Base-by-base conservation (phyloP, 2,888 invertebrate genomes). In the Yponomeuta evonymella region DNA sequence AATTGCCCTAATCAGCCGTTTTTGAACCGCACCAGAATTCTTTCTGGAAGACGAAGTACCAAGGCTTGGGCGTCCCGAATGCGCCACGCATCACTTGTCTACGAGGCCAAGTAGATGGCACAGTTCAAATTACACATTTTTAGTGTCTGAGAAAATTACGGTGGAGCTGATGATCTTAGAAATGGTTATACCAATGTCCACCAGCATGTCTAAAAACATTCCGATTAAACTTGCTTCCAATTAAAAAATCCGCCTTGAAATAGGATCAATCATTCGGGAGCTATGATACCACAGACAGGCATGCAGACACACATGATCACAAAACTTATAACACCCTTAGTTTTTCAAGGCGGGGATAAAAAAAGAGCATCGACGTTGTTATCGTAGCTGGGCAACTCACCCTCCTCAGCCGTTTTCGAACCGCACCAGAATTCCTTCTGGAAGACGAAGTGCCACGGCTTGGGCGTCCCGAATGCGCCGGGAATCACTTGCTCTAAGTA, bases 401-500 rank as follows among this genome's bases (percentile, higher is more conserved):
- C 30, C 43, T 43, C 43, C 15, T 36, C 67, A 15, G 4, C 15
- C 3, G 3, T 8, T 1, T 67, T 67, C 12, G 36, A 4, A n/a
- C 72, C 64, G 36, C 72, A 74, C 95, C 95, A 95, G 79, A 93
- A 95, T 15, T 83, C 86, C 71, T 91, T 89, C 0, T 94, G 94
- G 69, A 97, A 94, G 0, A 95, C 95, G 79, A 97, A 98, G 79
- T 98, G 95, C 95, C 97, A 98, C 8, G 95, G 95, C 73, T 95
- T 93, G 0, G 96, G 95, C 0, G 98, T 95, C 2, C 98, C 98
- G 82, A 95, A 97, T 72, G 95, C 94, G 3, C 98, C 98, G 0
- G 98, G 98, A 73, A 95, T 94, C 69, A 98, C 94, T 74, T 96
- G 96, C 85, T 98, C 98, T 48, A 98, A 92, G 79, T 98, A 98